Evolutionary conservation across 2,113 vertebrate species (phyloP).

Genomic region (Miniopterus natalensis): DNA sequence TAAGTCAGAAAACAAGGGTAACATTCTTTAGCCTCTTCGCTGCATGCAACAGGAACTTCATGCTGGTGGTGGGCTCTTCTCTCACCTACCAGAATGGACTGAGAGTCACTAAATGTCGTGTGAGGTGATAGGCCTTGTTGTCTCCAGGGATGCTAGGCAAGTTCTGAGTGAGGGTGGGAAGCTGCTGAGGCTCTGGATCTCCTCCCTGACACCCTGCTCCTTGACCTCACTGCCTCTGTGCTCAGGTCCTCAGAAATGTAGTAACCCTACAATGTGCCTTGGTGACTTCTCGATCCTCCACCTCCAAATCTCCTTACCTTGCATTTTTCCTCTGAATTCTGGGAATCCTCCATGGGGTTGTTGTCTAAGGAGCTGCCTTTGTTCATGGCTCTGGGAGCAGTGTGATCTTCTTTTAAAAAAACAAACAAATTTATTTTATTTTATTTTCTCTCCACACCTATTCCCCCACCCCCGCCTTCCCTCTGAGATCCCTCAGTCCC

Average conservation of each 20-base stretch:
- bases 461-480: too few species aligned
- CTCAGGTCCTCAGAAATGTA: not conserved
- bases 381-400: not conserved
- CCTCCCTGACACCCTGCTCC: not conserved
- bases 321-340: not conserved
- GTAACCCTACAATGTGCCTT: not conserved
- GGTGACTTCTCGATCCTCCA: not conserved
- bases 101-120: not conserved
- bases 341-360: too few species aligned
- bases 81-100: not conserved
- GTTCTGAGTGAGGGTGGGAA: not conserved
- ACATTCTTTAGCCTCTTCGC: not conserved
- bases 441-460: too few species aligned
- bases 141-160: not conserved
- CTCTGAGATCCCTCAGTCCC: too few species aligned
- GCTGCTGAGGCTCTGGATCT: not conserved
- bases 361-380: not conserved
- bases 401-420: not conserved
- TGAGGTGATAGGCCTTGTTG: not conserved
- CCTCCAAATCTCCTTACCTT: constrained; percentile 27
- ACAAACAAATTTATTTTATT: too few species aligned
- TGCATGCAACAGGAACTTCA: not conserved
- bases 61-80: not conserved
- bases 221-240: not conserved
- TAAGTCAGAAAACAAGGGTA: not conserved